phyloP scores from a whole-genome alignment of 2,888 invertebrate genomes.

The Saturnia japonica region DNA sequence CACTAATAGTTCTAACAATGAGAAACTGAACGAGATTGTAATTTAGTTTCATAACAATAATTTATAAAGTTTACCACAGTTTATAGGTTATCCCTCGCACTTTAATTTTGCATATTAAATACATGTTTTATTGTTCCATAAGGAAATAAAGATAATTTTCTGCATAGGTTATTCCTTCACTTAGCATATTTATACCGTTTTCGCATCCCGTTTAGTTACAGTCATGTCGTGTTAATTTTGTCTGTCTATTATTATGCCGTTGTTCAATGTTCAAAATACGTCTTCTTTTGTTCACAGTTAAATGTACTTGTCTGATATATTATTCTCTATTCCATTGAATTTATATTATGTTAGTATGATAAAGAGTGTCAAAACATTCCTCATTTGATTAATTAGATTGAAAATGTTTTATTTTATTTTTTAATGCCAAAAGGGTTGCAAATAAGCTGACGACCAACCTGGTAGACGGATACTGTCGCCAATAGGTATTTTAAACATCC shows the following conservation, averaged over 20 bases:
- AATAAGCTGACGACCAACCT: too few relatives aligned
- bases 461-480: too few relatives aligned
- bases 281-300: slow-evolving; percentile 26
- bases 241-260: slow-evolving; percentile 36
- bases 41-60: too few relatives aligned
- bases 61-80: too few relatives aligned
- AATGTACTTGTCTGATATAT: neutral
- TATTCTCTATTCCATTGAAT: neutral
- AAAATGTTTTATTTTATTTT: too few relatives aligned
- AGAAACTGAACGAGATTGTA: too few relatives aligned
- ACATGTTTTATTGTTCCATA: neutral
- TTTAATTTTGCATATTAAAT: neutral
- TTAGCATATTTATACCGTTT: slow-evolving; percentile 45
- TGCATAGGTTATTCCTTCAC: slow-evolving; percentile 22
- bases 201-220: slow-evolving; percentile 31
- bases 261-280: slow-evolving; percentile 30
- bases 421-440: too few relatives aligned
- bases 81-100: neutral
- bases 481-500: too few relatives aligned
- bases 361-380: too few relatives aligned
- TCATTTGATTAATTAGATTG: too few relatives aligned
- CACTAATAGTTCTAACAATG: too few relatives aligned
- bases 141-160: slow-evolving; percentile 18
- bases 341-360: neutral
- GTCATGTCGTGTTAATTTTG: slow-evolving; percentile 32